Percentiles rank a stretch among this genome's conserved stretches.
Conservation (phyloP, 92 coral and sea anemone genomes). For the Epizoanthus ramosus region DNA sequence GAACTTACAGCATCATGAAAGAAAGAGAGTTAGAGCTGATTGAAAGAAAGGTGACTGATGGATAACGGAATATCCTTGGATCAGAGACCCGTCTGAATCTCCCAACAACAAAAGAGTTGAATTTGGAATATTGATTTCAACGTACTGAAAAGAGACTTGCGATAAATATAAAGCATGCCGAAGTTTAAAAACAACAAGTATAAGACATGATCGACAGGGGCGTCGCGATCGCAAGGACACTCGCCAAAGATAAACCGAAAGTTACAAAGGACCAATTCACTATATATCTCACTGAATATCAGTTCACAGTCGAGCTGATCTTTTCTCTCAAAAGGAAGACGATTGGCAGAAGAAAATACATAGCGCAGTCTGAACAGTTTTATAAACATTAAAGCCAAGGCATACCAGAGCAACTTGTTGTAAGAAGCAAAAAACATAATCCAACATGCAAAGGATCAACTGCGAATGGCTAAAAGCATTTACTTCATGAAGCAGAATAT, state of each 20-base stretch:
- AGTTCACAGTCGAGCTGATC: slow-evolving; percentile 48
- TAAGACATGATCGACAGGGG: slow-evolving; percentile 40
- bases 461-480: no score
- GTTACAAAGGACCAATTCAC: slow-evolving; percentile 43
- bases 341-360: slow-evolving; percentile 38
- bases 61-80: slow-evolving; percentile 61
- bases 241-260: slow-evolving; percentile 10
- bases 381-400: no score
- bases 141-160: slow-evolving; percentile 43
- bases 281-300: slow-evolving; percentile 37
- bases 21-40: slow-evolving; percentile 60
- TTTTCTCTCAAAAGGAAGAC: slow-evolving; percentile 47
- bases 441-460: no score
- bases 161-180: background rate
- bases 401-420: no score
- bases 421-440: no score
- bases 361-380: slow-evolving; percentile 24
- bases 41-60: slow-evolving; percentile 54
- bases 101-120: slow-evolving; percentile 38
- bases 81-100: slow-evolving; percentile 10
- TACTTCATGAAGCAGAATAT: no score
- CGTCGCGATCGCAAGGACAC: slow-evolving; percentile 51
- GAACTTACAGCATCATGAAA: slow-evolving; percentile 48
- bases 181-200: slow-evolving; percentile 31
- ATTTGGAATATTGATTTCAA: slow-evolving; percentile 25